These are phyloP conservation scores for Netta rufina DNA, from an alignment of 2,797 vertebrate species.

Conservation along the genomic window DNA sequence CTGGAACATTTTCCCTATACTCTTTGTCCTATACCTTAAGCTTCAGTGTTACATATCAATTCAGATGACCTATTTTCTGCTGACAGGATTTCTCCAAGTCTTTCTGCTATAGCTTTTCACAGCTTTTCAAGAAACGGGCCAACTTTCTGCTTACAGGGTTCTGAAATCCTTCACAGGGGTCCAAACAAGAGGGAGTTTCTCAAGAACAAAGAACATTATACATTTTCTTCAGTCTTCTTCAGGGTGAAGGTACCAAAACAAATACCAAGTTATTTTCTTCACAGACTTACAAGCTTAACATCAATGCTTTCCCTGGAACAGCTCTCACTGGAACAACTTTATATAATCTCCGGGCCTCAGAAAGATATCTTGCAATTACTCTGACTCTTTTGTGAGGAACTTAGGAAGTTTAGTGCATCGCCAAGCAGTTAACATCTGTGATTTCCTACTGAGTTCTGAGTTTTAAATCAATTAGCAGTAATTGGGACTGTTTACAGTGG, in stretches of 20 bases:
- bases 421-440: slow-evolving; percentile 72
- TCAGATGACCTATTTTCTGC: not conserved
- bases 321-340: slow-evolving; percentile 53
- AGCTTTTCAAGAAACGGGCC: not conserved
- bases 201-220: not conserved
- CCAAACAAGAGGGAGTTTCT: not conserved
- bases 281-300: slow-evolving; percentile 4
- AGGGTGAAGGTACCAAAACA: not conserved
- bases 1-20: not conserved
- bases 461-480: slow-evolving; percentile 76
- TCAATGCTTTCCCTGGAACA: not conserved
- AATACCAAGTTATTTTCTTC: slow-evolving; percentile 39
- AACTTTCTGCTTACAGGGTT: not conserved
- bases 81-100: not conserved
- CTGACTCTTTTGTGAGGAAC: slow-evolving; percentile 61
- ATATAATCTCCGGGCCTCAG: slow-evolving; percentile 39
- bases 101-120: not conserved
- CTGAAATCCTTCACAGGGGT: not conserved
- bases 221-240: not conserved
- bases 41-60: not conserved
- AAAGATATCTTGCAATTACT: slow-evolving; percentile 55
- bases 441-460: slow-evolving; percentile 70
- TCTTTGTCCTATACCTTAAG: not conserved
- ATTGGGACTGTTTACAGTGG: slow-evolving; percentile 55
- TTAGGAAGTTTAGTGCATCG: slow-evolving; percentile 61